Conservation (phyloP, 2,797 vertebrate species). For the Cheracebus regulus region DNA sequence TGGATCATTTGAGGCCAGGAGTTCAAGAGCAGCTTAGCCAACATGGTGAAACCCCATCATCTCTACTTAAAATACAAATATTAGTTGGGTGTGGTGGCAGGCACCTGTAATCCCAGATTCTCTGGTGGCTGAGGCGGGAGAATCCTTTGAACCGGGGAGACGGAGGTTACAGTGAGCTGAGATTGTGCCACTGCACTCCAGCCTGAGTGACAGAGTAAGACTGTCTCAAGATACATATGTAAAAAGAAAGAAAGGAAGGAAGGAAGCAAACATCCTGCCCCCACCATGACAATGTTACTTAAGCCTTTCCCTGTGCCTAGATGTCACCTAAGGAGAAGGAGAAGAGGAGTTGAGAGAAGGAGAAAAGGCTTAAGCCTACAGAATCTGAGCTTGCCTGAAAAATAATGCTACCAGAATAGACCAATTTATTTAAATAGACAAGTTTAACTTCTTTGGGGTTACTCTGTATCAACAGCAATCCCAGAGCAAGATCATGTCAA, state of each 20-base stretch:
- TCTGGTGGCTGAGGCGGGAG: background rate
- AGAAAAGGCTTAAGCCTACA: background rate
- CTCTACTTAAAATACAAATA: background rate
- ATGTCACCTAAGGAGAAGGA: background rate
- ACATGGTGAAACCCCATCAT: background rate
- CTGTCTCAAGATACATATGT: background rate
- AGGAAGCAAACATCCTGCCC: background rate
- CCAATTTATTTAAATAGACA: background rate
- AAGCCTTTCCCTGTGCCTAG: background rate
- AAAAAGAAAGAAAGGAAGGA: background rate
- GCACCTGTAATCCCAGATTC: background rate
- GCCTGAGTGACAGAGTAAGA: background rate
- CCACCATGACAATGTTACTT: no score
- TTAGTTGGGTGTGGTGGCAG: background rate
- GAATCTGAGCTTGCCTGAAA: background rate
- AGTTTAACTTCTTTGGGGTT: background rate
- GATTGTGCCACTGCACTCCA: background rate
- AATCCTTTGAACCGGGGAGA: background rate
- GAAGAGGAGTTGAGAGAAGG: background rate
- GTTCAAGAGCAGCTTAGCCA: background rate
- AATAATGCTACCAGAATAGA: constrained; percentile 14
- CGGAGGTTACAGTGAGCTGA: background rate
- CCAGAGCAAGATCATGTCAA: background rate
- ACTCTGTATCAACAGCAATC: background rate
- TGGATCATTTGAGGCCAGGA: background rate